Base-by-base conservation (phyloP, 2,113 vertebrate genomes). In the Thinocorus orbignyianus region DNA sequence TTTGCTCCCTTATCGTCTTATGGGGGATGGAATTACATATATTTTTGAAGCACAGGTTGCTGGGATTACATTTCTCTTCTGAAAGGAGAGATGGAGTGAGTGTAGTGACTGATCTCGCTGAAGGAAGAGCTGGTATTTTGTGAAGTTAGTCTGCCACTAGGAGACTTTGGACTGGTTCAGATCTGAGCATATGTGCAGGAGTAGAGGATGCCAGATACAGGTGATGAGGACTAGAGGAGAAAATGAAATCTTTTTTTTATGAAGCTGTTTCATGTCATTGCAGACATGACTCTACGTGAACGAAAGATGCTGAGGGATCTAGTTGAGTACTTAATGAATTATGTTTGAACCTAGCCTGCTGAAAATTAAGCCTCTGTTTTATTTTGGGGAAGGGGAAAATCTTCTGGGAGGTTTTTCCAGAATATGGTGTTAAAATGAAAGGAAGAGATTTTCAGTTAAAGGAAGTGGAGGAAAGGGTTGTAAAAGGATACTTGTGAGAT, bases 11-110 rank as follows among this genome's bases (percentile, higher is more conserved):
- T 39, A 2, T 30, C 78, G 44, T 71, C 37, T 35, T 39, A 4
- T 0, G 4, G 39, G 9, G 42, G 17, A 33, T 51, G 15, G 17
- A 41, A 39, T 65, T 23, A 6, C 1, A 20, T n/a, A 4, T n/a
- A 5, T 70, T 65, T 77, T 79, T 19, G 51, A 71, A 66, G 26
- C 20, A 58, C 5, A 44, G 12, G 17, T 66, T 42, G 20, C 9
- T 23, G 31, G 20, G 7, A 22, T 23, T 78, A 3, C 15, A 31
- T 55, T 26, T 13, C 13, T 39, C 55, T n/a, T 3, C 55, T 48
- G 16, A 55, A 15, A 74, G 49, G 19, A 68, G 24, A n/a, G 46
- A 15, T 37, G 26, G 48, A 46, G 37, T 55, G 35, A 65, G 19
- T 2, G 1, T 17, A 35, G 31, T 49, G 62, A 16, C n/a, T 37